Conservation (phyloP, 2,888 invertebrate species). For the Lochmaea capreae region DNA sequence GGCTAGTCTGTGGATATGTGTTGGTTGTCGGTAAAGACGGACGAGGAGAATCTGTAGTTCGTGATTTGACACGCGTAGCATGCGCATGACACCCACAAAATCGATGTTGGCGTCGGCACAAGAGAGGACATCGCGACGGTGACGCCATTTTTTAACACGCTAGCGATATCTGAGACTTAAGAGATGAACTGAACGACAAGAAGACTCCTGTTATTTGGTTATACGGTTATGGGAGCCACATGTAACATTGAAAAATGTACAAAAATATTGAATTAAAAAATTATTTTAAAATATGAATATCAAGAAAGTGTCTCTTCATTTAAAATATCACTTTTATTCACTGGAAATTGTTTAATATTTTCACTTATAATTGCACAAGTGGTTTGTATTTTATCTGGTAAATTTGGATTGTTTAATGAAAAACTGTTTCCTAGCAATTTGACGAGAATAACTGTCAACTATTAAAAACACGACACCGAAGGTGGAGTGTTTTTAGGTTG, state of each 20-base stretch:
- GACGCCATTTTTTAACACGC: slow-evolving; percentile 17
- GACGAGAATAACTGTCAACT: too few species aligned
- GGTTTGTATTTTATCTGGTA: too few species aligned
- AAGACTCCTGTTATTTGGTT: not conserved
- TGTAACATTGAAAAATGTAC: not conserved
- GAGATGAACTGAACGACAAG: slow-evolving; percentile 38
- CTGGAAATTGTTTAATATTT: too few species aligned
- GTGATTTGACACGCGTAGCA: slow-evolving; percentile 60
- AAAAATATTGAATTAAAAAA: too few species aligned
- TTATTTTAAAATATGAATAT: too few species aligned
- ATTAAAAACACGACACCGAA: too few species aligned
- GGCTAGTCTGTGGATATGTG: slow-evolving; percentile 53
- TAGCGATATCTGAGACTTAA: slow-evolving; percentile 45
- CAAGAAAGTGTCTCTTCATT: too few species aligned
- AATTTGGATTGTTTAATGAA: too few species aligned
- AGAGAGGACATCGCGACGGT: slow-evolving; percentile 33
- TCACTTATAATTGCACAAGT: too few species aligned
- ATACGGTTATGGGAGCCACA: not conserved
- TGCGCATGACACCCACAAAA: slow-evolving; percentile 59
- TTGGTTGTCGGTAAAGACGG: slow-evolving; percentile 53
- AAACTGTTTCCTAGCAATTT: too few species aligned
- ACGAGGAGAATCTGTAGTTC: slow-evolving; percentile 55
- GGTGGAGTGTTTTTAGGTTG: too few species aligned
- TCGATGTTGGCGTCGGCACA: slow-evolving; percentile 59
- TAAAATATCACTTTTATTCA: too few species aligned